Evolutionary conservation across 2,888 invertebrate species (phyloP).

Genomic region (Harpalus rubripes): DNA sequence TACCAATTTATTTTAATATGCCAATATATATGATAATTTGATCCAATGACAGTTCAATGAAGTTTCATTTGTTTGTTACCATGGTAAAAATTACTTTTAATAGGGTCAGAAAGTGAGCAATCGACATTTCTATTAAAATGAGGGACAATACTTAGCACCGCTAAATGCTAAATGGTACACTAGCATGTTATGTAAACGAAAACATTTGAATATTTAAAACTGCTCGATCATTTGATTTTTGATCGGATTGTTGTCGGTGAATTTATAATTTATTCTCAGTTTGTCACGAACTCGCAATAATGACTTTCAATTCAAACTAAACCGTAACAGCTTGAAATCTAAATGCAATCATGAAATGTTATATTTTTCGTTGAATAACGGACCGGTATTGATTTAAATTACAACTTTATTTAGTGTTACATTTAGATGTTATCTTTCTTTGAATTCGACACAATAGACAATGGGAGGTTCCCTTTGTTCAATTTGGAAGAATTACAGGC

Average conservation of each 20-base stretch:
- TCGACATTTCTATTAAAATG: constrained; percentile 43
- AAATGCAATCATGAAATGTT: constrained; percentile 43
- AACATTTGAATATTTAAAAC: constrained; percentile 49
- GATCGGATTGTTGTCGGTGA: constrained; percentile 52
- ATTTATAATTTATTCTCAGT: constrained; percentile 50
- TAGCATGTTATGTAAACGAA: constrained; percentile 46
- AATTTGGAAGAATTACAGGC: constrained; percentile 3
- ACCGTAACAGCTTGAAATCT: constrained; percentile 41
- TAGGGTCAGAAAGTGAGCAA: neutral
- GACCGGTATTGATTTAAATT: constrained; percentile 7
- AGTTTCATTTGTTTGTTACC: neutral
- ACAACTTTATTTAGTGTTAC: constrained; percentile 33
- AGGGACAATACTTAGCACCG: constrained; percentile 16
- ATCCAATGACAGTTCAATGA: too few species aligned
- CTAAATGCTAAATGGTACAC: constrained; percentile 20
- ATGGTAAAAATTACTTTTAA: neutral
- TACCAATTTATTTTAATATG: too few species aligned
- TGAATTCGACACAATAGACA: constrained; percentile 34
- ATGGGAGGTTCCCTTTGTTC: neutral
- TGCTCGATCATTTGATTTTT: constrained; percentile 43
- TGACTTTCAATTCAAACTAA: constrained; percentile 52
- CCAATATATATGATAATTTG: too few species aligned
- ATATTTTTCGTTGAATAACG: constrained; percentile 22
- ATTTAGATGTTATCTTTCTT: constrained; percentile 26
- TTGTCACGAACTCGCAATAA: constrained; percentile 55